phyloP scores from a whole-genome alignment of 2,888 invertebrate genomes.

The Atethmia centrago region DNA sequence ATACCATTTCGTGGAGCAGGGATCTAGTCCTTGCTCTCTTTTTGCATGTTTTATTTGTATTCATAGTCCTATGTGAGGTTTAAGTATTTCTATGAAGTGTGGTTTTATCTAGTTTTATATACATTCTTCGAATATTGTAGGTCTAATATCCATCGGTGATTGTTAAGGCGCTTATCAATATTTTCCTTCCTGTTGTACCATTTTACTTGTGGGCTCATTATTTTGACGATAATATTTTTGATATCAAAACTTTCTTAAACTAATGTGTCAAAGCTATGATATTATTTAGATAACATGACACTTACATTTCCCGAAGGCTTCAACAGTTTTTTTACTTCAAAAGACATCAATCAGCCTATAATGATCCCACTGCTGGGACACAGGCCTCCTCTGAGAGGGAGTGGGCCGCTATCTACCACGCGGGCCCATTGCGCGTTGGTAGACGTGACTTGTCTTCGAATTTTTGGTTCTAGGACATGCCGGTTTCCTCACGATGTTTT shows the following conservation, averaged over 20 bases:
- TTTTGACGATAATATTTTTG: not conserved
- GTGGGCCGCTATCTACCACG: no score
- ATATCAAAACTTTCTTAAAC: not conserved
- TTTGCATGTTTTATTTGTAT: constrained; percentile 39
- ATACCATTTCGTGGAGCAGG: constrained; percentile 41
- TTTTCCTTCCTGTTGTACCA: not conserved
- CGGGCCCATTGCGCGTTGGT: no score
- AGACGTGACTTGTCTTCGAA: no score
- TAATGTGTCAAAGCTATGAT: not conserved
- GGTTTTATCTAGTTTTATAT: not conserved
- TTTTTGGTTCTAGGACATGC: no score
- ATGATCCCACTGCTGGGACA: no score
- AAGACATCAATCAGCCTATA: no score
- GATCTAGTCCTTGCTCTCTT: constrained; percentile 23
- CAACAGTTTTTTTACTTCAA: not conserved
- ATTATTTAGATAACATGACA: not conserved
- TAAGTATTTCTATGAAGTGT: constrained; percentile 3
- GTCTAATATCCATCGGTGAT: not conserved
- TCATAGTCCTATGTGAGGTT: constrained; percentile 4
- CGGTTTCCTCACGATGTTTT: no score
- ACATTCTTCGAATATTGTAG: not conserved
- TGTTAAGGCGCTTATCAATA: not conserved
- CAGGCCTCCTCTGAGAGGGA: no score
- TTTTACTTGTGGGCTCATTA: not conserved
- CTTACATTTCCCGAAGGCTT: not conserved